Conservation (phyloP, 1,140 invertebrate genomes). For the Aphelenchoides fujianensis region DNA sequence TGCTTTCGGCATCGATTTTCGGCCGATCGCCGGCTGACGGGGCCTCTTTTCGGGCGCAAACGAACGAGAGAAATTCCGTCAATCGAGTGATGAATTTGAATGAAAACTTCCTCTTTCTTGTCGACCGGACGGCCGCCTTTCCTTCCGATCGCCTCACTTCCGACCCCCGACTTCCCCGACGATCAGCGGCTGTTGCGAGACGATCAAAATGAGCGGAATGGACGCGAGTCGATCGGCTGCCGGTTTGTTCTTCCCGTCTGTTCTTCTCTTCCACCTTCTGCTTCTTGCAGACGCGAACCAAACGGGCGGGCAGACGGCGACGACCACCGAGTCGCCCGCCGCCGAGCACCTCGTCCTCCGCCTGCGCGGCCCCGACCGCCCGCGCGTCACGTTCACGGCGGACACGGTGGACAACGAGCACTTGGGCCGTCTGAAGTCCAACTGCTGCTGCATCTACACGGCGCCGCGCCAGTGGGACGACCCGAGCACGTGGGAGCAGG, state of each 20-base stretch:
- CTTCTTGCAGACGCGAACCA: not conserved
- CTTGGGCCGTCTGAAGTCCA: slow-evolving; percentile 50
- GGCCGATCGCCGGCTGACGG: no score
- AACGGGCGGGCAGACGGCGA: not conserved
- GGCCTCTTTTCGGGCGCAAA: no score
- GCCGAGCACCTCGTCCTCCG: slow-evolving; percentile 35
- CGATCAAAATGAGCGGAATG: not conserved
- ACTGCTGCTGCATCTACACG: slow-evolving; percentile 56
- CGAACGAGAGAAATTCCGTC: no score
- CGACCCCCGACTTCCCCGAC: no score
- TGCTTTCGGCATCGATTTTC: no score
- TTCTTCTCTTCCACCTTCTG: not conserved
- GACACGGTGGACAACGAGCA: slow-evolving; percentile 51
- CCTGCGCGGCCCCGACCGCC: slow-evolving; percentile 20
- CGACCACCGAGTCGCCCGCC: not conserved
- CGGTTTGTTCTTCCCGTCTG: not conserved
- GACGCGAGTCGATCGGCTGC: not conserved
- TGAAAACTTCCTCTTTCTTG: no score
- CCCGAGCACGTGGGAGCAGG: slow-evolving; percentile 50
- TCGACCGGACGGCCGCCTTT: no score
- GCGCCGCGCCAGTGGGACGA: slow-evolving; percentile 50
- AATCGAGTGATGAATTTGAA: no score
- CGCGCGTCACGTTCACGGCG: slow-evolving; percentile 43
- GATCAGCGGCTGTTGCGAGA: no score
- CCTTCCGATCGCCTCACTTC: no score